Evolutionary conservation across 2,888 invertebrate genomes (phyloP).

Genomic region (Hylaea fasciaria): DNA sequence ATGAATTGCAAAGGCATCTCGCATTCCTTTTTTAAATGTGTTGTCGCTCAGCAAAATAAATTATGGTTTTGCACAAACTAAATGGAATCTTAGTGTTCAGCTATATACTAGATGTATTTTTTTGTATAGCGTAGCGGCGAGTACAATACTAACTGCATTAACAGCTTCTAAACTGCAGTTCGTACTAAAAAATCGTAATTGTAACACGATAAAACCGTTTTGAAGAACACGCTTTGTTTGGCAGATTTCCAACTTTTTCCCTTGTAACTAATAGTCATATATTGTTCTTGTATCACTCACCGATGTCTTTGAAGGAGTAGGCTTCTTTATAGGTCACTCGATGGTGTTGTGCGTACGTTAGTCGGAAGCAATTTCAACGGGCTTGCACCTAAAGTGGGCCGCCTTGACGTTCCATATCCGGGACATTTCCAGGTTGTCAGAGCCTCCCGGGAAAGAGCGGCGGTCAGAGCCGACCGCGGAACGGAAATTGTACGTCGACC

Average conservation of each 20-base stretch:
- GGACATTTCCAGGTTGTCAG: conserved; percentile 74
- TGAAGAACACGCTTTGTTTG: too few species aligned
- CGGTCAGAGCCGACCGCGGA: conserved; percentile 64
- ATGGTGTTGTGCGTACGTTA: conserved; percentile 33
- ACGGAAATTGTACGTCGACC: conserved; percentile 83
- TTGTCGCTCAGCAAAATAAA: too few species aligned
- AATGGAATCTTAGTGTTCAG: too few species aligned
- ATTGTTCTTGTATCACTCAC: too few species aligned
- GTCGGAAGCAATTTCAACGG: conserved; percentile 74
- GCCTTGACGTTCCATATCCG: conserved; percentile 79
- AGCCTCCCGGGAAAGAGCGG: conserved; percentile 73
- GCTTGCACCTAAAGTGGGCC: conserved; percentile 64
- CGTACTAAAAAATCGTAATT: too few species aligned
- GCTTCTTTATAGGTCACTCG: conserved; percentile 9
- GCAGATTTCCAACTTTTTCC: too few species aligned
- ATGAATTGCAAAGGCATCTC: conserved; percentile 9
- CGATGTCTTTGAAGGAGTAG: neutral
- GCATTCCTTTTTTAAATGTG: neutral
- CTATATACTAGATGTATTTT: neutral
- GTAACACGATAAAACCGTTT: too few species aligned
- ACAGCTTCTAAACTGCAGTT: too few species aligned
- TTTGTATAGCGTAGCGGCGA: too few species aligned
- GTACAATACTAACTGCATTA: too few species aligned
- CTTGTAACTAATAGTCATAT: too few species aligned
- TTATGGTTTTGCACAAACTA: too few species aligned